Evolutionary conservation across 2,888 invertebrate genomes (phyloP).

Genomic region (Platycheirus rosarum): DNA sequence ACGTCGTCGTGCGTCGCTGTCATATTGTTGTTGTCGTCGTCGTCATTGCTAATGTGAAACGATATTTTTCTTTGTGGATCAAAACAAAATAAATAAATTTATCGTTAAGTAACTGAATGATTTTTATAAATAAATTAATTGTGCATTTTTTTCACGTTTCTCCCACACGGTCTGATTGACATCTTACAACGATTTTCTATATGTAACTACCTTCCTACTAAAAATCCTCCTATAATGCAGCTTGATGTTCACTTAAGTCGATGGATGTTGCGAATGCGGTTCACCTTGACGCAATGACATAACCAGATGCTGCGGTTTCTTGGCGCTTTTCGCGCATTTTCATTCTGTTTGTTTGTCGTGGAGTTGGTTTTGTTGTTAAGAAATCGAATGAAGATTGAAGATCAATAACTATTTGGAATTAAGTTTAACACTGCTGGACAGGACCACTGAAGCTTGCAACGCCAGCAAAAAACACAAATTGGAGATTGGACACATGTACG

Average conservation of each 20-base stretch:
- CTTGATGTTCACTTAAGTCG: slow-evolving; percentile 55
- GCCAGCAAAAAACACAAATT: too few species aligned
- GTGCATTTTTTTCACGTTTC: slow-evolving; percentile 48
- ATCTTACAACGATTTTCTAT: slow-evolving; percentile 46
- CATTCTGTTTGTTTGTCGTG: slow-evolving; percentile 28
- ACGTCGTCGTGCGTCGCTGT: slow-evolving; percentile 6
- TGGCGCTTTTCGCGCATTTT: slow-evolving; percentile 58
- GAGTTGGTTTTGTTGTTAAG: slow-evolving; percentile 21
- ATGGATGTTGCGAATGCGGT: slow-evolving; percentile 64
- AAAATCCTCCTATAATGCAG: slow-evolving; percentile 18
- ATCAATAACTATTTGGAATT: neutral
- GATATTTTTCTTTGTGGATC: slow-evolving; percentile 33
- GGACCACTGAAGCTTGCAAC: too few species aligned
- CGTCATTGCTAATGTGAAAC: slow-evolving; percentile 11
- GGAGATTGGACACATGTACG: too few species aligned
- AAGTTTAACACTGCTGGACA: too few species aligned
- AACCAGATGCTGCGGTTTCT: slow-evolving; percentile 66
- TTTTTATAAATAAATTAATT: slow-evolving; percentile 45
- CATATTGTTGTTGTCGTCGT: slow-evolving; percentile 5
- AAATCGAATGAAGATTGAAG: slow-evolving; percentile 32
- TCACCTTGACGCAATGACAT: slow-evolving; percentile 72
- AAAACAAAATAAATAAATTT: slow-evolving; percentile 40
- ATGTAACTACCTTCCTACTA: slow-evolving; percentile 26
- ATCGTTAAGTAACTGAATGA: slow-evolving; percentile 29
- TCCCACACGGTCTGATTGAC: slow-evolving; percentile 61